Conservation (phyloP, 2,888 invertebrate genomes). For the Quadriops clusia region DNA sequence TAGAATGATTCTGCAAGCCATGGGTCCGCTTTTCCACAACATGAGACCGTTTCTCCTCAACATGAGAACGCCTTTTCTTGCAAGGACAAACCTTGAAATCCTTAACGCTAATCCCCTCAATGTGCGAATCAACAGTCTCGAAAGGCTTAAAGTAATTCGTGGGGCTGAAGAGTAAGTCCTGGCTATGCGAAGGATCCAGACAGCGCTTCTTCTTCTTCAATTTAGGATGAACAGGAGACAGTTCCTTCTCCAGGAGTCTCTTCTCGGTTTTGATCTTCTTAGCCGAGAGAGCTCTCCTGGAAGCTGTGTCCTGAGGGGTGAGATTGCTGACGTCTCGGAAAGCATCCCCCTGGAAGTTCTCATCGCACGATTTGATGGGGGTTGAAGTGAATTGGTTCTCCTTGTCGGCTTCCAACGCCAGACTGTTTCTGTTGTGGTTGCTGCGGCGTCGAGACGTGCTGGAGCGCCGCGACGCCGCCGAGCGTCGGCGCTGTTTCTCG, state of each 20-base stretch:
- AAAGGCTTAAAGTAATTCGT: slow-evolving; percentile 29
- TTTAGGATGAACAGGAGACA: slow-evolving; percentile 14
- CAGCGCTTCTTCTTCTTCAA: slow-evolving; percentile 32
- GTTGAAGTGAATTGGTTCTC: slow-evolving; percentile 50
- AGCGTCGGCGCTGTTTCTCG: slow-evolving; percentile 37
- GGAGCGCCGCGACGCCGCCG: slow-evolving; percentile 34
- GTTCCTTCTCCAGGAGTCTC: slow-evolving; percentile 7
- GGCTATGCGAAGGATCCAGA: slow-evolving; percentile 23
- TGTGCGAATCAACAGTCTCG: slow-evolving; percentile 32
- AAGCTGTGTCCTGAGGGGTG: slow-evolving; percentile 36
- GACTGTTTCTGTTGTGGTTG: slow-evolving; percentile 38
- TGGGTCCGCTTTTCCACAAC: too few relatives aligned
- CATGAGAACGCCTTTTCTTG: too few relatives aligned
- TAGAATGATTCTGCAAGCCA: too few relatives aligned
- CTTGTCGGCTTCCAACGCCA: slow-evolving; percentile 43
- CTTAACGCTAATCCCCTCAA: slow-evolving; percentile 21
- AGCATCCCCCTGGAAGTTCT: slow-evolving; percentile 31
- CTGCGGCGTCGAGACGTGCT: slow-evolving; percentile 33
- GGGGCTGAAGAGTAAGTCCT: slow-evolving; percentile 13
- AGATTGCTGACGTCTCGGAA: slow-evolving; percentile 51
- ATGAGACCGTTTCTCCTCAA: too few relatives aligned
- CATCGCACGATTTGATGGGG: slow-evolving; percentile 39
- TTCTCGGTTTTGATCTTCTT: slow-evolving; percentile 17
- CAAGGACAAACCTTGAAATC: too few relatives aligned
- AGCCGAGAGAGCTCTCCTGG: slow-evolving; percentile 17